These are phyloP conservation scores for Parnassius mnemosyne DNA, from an alignment of 2,888 invertebrate species.

Conservation along the genomic window DNA sequence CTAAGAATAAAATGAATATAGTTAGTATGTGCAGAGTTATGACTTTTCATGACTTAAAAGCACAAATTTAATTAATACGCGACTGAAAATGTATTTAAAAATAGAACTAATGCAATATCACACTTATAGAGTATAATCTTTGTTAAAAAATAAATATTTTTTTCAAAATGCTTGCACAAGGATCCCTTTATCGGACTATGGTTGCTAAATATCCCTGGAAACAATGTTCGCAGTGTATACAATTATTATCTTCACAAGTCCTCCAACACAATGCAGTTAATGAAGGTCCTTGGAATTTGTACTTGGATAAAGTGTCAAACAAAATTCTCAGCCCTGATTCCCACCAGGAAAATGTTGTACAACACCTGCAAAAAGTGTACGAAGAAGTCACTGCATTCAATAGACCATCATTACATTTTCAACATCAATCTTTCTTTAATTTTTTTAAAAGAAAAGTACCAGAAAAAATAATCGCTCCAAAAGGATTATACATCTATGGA, in stretches of 20 bases:
- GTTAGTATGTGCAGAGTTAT: no score
- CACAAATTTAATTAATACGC: background rate
- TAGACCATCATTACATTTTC: conserved; percentile 48
- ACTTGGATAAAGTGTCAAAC: conserved; percentile 79
- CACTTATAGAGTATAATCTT: background rate
- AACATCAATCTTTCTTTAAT: conserved; percentile 50
- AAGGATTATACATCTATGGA: conserved; percentile 93
- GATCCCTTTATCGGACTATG: conserved; percentile 45
- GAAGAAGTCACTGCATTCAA: conserved; percentile 81
- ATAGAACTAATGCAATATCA: background rate
- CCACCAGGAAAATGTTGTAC: conserved; percentile 86
- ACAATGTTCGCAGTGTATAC: conserved; percentile 55
- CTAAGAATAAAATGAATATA: no score
- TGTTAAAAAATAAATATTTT: conserved; percentile 31
- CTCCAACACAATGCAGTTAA: conserved; percentile 39
- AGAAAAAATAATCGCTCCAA: conserved; percentile 79
- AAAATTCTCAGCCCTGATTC: conserved; percentile 84
- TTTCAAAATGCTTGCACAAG: conserved; percentile 52
- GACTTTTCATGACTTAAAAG: no score
- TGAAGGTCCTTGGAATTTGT: conserved; percentile 75
- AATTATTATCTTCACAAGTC: conserved; percentile 55
- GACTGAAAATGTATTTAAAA: conserved; percentile 6
- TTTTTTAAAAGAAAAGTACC: conserved; percentile 63
- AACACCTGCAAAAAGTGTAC: conserved; percentile 85
- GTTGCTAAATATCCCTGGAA: conserved; percentile 54